phyloP scores from a whole-genome alignment of 2,888 invertebrate species.

The Luffia ferchaultella region DNA sequence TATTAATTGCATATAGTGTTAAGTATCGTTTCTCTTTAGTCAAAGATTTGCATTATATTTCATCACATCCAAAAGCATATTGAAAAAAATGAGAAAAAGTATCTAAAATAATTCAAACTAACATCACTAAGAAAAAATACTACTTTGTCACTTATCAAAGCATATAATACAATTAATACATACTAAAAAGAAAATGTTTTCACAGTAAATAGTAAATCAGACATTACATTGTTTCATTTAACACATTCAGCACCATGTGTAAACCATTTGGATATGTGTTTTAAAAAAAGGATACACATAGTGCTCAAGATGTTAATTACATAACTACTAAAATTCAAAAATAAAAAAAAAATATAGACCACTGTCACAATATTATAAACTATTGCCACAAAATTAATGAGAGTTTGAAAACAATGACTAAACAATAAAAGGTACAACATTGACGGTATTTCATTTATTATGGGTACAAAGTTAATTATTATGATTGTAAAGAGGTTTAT shows the following conservation, averaged over 20 bases:
- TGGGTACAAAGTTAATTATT: conserved; percentile 47
- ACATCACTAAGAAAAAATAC: background rate
- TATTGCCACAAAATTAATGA: conserved; percentile 8
- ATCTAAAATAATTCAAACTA: background rate
- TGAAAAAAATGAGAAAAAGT: background rate
- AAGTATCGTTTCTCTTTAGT: no score
- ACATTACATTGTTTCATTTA: background rate
- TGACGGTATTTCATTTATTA: conserved; percentile 28
- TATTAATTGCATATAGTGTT: no score
- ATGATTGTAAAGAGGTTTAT: conserved; percentile 34
- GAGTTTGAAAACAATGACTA: background rate
- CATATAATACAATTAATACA: background rate
- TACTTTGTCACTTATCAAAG: background rate
- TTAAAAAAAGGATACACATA: no score
- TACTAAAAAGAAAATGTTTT: background rate
- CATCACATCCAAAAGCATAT: background rate
- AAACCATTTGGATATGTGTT: no score
- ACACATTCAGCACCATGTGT: no score
- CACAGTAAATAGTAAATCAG: background rate
- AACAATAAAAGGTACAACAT: conserved; percentile 1
- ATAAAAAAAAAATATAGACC: conserved; percentile 27
- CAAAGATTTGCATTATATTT: background rate
- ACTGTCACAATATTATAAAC: conserved; percentile 21
- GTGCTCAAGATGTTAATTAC: no score
- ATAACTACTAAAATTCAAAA: conserved; percentile 26